Conservation (phyloP, 2,113 vertebrate species). For the Psilopsiagon aurifrons region DNA sequence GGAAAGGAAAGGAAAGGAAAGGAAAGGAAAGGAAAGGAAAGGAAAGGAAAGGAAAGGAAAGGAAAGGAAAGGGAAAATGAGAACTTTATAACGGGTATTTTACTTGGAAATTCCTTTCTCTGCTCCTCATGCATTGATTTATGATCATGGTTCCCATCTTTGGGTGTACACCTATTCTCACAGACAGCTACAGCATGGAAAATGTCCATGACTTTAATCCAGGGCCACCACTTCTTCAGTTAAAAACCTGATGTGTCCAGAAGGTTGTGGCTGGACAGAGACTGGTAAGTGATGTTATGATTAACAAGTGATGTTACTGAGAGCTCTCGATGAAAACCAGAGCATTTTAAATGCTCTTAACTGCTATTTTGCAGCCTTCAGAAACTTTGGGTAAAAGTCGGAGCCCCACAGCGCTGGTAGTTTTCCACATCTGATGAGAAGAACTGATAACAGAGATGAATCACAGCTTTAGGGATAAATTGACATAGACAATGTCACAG, state of each 20-base stretch:
- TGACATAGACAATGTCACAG: not conserved
- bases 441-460: not conserved
- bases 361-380: not conserved
- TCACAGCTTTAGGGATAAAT: not conserved
- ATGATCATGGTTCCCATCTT: not conserved
- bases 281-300: not conserved
- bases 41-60: fast-evolving
- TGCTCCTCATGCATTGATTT: not conserved
- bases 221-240: not conserved
- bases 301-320: not conserved
- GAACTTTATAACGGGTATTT: not conserved
- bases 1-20: fast-evolving
- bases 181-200: not conserved
- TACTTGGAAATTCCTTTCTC: not conserved
- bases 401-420: not conserved
- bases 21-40: fast-evolving
- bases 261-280: not conserved
- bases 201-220: not conserved
- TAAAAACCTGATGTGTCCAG: not conserved
- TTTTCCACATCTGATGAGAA: not conserved
- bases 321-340: not conserved
- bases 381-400: not conserved
- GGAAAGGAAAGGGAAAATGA: fast-evolving
- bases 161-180: not conserved
- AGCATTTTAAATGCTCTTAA: not conserved